Base-by-base conservation (phyloP, 2,888 invertebrate species). In the Tricholauxania praeusta region DNA sequence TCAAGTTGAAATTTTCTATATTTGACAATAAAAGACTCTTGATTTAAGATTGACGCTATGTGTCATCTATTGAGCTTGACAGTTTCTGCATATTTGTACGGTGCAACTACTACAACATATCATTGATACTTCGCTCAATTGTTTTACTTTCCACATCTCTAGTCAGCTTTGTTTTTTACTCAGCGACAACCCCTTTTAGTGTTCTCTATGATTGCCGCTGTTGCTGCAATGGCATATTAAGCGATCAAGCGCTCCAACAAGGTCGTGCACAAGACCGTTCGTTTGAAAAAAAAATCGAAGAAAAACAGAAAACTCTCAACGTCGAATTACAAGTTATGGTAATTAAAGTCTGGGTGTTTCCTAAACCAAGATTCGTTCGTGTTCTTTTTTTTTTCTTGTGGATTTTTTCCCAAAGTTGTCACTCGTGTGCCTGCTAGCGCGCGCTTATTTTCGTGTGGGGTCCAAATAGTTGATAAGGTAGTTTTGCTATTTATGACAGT, bases 141-240 rank as follows among this genome's bases (percentile, higher is more conserved):
- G 28, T 28, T 28, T 2, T 28, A 28, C 28, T 28, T 64, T 80
- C 82, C 80, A 82, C 79, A 80, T 74, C 78, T 75, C 68, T 74
- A 78, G 74, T 75, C 75, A 72, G 72, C 47, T 72, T 63, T 17
- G 28, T 62, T 12, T 51, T 28, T 53, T 22, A 32, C 39, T 22
- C 51, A 53, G 28, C 22, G 28, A 60, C 60, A 32, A 55, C 47
- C 57, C 47, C 48, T 68, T 57, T 19, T 68, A 47, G 19, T 57
- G 28, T 63, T 73, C 57, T 28, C 65, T 57, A 32, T 12, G 17
- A 55, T 55, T 64, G 62, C 7, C 48, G 10, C 59, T 51, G 69
- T 59, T 55, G 28, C 49, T 57, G 53, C 64, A 51, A 28, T 64
- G 6, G 39, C 17, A 49, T 70, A 65, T 70, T 69, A 73, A 70